Evolutionary conservation across 2,113 vertebrate species (phyloP).

Genomic region (Isurus oxyrinchus): DNA sequence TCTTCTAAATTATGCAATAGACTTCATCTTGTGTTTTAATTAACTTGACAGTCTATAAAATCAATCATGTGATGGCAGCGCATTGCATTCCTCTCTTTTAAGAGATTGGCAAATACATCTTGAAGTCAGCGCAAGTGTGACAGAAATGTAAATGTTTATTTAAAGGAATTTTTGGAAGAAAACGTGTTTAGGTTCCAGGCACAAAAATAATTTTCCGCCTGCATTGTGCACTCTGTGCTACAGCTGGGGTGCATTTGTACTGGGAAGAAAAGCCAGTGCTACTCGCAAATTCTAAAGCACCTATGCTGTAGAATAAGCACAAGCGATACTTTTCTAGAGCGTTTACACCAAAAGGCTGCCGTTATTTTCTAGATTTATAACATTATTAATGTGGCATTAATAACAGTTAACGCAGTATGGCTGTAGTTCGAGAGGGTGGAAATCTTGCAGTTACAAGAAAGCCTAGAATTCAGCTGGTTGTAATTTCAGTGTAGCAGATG

Average conservation of each 20-base stretch:
- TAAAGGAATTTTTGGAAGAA: neutral
- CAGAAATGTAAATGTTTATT: conserved; percentile 25
- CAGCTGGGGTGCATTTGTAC: neutral
- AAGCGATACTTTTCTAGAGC: neutral
- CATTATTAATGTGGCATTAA: neutral
- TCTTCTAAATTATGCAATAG: conserved; percentile 74
- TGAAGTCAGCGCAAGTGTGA: neutral
- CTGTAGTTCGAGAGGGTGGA: neutral
- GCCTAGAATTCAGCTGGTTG: conserved; percentile 19
- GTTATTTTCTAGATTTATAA: conserved; percentile 22
- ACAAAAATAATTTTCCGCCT: neutral
- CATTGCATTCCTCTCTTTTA: neutral
- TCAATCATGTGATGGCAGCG: conserved; percentile 52
- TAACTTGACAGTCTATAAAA: conserved; percentile 66
- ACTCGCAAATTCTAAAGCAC: neutral
- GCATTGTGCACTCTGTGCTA: neutral
- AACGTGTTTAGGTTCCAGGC: neutral
- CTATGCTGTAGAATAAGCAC: neutral
- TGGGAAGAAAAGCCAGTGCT: neutral
- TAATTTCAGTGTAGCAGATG: conserved; percentile 36
- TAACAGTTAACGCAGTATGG: neutral
- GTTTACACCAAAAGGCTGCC: neutral
- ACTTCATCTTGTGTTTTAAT: conserved; percentile 67
- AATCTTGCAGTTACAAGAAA: conserved; percentile 20
- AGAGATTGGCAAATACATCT: conserved; percentile 17